A percentile compares a stretch with the other conserved stretches of the same genome.
Conservation (phyloP, 2,797 vertebrate genomes). For the Sitta carolinensis region DNA sequence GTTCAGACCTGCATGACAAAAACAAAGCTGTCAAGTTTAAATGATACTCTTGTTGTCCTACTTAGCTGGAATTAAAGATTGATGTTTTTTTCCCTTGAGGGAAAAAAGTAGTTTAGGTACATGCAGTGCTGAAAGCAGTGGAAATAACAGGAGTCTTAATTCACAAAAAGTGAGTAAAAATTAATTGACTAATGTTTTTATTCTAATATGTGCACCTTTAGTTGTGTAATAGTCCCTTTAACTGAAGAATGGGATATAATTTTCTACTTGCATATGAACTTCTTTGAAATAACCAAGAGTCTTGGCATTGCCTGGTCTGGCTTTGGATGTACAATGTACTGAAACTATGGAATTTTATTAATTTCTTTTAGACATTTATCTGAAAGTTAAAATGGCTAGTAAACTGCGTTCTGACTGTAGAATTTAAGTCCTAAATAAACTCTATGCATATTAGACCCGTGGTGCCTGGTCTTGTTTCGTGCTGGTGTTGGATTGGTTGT, state of each 20-base stretch:
- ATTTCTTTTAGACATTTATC: slow-evolving; percentile 18
- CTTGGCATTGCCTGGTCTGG: slow-evolving; percentile 33
- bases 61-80: not conserved
- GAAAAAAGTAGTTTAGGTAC: not conserved
- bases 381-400: slow-evolving; percentile 38
- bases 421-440: slow-evolving; percentile 73
- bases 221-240: slow-evolving; percentile 39
- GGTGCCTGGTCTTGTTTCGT: not conserved
- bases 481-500: not conserved
- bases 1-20: not conserved
- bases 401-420: slow-evolving; percentile 63
- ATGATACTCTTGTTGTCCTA: not conserved
- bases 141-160: not conserved
- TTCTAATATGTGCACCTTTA: slow-evolving; percentile 55
- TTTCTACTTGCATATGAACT: slow-evolving; percentile 34
- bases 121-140: not conserved
- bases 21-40: not conserved
- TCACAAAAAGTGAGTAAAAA: not conserved
- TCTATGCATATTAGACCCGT: slow-evolving; percentile 60
- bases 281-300: slow-evolving; percentile 33
- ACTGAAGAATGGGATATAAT: not conserved
- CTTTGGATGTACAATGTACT: slow-evolving; percentile 40
- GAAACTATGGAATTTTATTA: not conserved
- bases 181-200: slow-evolving; percentile 14
- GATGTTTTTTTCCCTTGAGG: not conserved